Conservation (phyloP, 92 coral and sea anemone genomes). For the Galaxea fascicularis region DNA sequence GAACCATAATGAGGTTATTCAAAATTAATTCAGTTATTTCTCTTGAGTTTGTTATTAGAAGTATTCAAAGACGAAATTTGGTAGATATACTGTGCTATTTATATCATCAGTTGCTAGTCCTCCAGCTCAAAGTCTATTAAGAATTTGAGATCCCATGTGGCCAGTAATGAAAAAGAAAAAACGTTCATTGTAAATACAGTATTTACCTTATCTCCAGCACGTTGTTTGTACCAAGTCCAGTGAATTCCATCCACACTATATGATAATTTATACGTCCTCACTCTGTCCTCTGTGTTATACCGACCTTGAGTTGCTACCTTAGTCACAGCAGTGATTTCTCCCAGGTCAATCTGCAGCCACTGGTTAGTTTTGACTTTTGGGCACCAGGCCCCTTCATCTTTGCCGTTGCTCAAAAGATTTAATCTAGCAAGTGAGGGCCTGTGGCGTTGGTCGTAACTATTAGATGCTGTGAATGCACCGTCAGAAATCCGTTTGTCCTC, state of each 20-base stretch:
- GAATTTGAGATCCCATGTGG: too few relatives aligned
- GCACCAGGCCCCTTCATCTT: neutral
- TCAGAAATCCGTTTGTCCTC: constrained; percentile 47
- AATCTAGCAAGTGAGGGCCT: neutral
- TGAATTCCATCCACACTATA: constrained; percentile 34
- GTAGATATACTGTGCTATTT: too few relatives aligned
- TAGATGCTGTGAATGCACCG: constrained; percentile 47
- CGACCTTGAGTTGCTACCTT: constrained; percentile 39
- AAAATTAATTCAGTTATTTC: too few relatives aligned
- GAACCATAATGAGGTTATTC: too few relatives aligned
- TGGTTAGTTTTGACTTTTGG: neutral
- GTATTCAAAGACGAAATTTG: too few relatives aligned
- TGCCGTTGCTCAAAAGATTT: neutral
- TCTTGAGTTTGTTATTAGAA: too few relatives aligned
- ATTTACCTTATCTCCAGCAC: constrained; percentile 21
- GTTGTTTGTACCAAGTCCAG: constrained; percentile 15
- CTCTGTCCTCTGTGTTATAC: constrained; percentile 12
- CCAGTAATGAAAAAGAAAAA: too few relatives aligned
- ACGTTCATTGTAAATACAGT: too few relatives aligned
- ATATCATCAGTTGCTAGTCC: too few relatives aligned
- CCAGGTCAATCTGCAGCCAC: constrained; percentile 39
- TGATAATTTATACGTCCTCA: constrained; percentile 21
- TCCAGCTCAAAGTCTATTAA: too few relatives aligned
- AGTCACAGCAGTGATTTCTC: constrained; percentile 13
- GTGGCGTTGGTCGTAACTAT: neutral